Evolutionary conservation across 2,888 invertebrate species (phyloP).

Genomic region (Agriopis leucophaearia): DNA sequence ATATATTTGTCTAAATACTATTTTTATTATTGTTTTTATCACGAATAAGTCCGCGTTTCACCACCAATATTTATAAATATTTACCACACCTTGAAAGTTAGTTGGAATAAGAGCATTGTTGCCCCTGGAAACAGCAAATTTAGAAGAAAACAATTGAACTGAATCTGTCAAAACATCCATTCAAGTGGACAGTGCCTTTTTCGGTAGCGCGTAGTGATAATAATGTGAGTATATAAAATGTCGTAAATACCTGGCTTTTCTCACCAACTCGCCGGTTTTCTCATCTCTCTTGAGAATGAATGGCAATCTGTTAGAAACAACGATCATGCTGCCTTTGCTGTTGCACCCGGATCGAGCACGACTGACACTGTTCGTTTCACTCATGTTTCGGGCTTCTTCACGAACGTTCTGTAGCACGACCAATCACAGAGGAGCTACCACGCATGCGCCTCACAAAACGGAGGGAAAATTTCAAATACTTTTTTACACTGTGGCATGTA

Average conservation of each 20-base stretch:
- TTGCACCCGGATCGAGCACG: slow-evolving; percentile 79
- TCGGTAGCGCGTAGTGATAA: neutral
- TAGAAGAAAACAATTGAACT: too few species aligned
- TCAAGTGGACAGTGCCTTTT: too few species aligned
- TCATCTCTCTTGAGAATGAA: slow-evolving; percentile 93
- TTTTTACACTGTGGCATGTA: slow-evolving; percentile 58
- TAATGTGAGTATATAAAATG: neutral
- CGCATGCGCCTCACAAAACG: slow-evolving; percentile 74
- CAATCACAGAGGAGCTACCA: slow-evolving; percentile 73
- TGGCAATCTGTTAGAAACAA: slow-evolving; percentile 96
- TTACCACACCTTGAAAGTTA: too few species aligned
- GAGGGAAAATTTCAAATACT: slow-evolving; percentile 70
- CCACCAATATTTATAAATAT: too few species aligned
- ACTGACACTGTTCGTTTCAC: slow-evolving; percentile 64
- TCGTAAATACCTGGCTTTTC: slow-evolving; percentile 92
- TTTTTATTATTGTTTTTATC: too few species aligned
- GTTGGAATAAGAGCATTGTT: too few species aligned
- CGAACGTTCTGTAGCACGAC: slow-evolving; percentile 67
- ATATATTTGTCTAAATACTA: too few species aligned
- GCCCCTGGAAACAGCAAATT: too few species aligned
- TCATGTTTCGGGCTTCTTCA: slow-evolving; percentile 70
- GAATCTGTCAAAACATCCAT: too few species aligned
- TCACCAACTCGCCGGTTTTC: slow-evolving; percentile 89
- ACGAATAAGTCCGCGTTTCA: too few species aligned
- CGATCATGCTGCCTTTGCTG: slow-evolving; percentile 93